These are phyloP conservation scores for Cairina moschata DNA, from an alignment of 2,113 vertebrate genomes.

Conservation along the genomic window DNA sequence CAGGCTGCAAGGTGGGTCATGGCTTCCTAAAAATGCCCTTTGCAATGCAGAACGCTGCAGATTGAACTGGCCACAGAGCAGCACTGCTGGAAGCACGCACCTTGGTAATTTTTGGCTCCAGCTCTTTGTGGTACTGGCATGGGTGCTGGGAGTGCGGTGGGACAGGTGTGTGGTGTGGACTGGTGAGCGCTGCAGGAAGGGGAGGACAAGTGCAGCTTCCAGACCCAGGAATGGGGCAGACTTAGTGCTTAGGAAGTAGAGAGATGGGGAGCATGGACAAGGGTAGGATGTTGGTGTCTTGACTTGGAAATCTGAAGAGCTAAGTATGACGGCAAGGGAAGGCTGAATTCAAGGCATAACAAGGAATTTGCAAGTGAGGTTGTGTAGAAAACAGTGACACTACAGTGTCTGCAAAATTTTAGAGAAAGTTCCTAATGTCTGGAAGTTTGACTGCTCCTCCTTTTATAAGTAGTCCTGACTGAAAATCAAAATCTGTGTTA, in stretches of 20 bases:
- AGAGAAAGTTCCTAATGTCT: not conserved
- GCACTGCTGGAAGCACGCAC: not conserved
- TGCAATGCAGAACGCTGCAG: too few species aligned
- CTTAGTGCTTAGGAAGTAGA: not conserved
- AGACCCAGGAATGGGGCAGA: not conserved
- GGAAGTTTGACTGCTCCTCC: not conserved
- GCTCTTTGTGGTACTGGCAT: not conserved
- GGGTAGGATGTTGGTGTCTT: not conserved
- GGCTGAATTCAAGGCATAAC: not conserved
- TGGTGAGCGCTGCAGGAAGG: not conserved
- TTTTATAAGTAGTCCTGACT: not conserved
- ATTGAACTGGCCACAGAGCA: not conserved
- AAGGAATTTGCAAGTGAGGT: not conserved
- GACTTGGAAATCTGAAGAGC: not conserved
- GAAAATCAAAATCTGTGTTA: not conserved
- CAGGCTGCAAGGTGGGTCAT: not conserved
- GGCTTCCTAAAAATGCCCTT: not conserved
- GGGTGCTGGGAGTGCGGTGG: not conserved
- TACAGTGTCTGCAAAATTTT: not conserved
- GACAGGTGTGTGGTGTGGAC: not conserved
- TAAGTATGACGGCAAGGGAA: not conserved
- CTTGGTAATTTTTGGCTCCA: not conserved
- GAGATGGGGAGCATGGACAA: not conserved
- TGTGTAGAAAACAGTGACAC: not conserved
- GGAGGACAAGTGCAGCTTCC: not conserved